Evolutionary conservation across 2,888 invertebrate species (phyloP).

Genomic region (Antheraea assamensis): DNA sequence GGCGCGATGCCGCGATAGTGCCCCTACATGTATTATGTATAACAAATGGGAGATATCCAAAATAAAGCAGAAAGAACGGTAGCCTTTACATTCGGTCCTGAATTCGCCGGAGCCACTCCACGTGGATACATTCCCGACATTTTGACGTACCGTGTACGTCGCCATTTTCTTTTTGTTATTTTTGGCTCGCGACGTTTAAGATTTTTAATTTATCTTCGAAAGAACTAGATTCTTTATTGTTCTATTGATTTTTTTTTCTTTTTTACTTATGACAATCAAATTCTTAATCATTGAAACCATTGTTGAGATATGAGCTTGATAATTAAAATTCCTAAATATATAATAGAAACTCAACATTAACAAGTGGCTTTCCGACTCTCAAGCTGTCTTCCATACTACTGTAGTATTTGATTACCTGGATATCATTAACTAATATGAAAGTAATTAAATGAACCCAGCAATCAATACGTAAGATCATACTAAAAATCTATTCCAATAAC

Average conservation of each 20-base stretch:
- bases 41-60: slow-evolving; percentile 81
- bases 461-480: too few relatives aligned
- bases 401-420: background rate
- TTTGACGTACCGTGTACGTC: slow-evolving; percentile 52
- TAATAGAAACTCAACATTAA: background rate
- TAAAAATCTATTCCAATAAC: too few relatives aligned
- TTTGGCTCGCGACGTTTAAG: slow-evolving; percentile 59
- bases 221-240: slow-evolving; percentile 31
- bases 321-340: background rate
- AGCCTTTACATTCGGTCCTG: slow-evolving; percentile 65
- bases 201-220: slow-evolving; percentile 30
- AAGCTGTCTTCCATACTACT: background rate
- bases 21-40: slow-evolving; percentile 79
- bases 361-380: background rate
- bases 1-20: slow-evolving; percentile 76
- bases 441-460: background rate
- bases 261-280: background rate
- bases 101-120: slow-evolving; percentile 57
- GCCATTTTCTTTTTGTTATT: slow-evolving; percentile 60
- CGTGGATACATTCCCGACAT: slow-evolving; percentile 75
- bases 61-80: slow-evolving; percentile 67
- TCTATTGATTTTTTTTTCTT: background rate
- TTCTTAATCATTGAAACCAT: background rate
- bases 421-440: background rate
- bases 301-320: background rate